Percentiles rank a stretch among this genome's conserved stretches.
These are phyloP conservation scores for Oncorhynchus keta DNA, from an alignment of 2,113 vertebrate genomes.

Conservation along the genomic window DNA sequence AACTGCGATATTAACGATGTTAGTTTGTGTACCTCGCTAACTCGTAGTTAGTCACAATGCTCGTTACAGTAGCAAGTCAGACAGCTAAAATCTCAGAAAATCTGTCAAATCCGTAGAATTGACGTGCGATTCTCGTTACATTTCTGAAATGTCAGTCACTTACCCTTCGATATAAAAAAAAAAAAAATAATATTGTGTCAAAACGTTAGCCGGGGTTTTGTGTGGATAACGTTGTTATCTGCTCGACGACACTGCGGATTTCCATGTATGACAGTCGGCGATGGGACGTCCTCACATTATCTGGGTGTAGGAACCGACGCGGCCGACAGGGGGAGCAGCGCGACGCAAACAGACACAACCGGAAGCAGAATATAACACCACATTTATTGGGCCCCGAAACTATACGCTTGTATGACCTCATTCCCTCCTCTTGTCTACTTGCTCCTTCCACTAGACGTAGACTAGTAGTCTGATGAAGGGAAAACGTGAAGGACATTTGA, in stretches of 20 bases:
- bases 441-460: not conserved
- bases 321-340: not conserved
- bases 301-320: not conserved
- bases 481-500: not conserved
- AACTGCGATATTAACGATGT: not conserved
- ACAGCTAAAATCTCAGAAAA: not conserved
- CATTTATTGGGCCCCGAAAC: not conserved
- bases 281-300: not conserved
- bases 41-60: not conserved
- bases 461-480: not conserved
- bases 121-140: not conserved
- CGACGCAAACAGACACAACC: not conserved
- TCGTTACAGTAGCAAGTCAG: no score
- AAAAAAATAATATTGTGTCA: not conserved
- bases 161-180: not conserved
- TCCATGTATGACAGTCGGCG: not conserved
- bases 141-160: not conserved
- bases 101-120: not conserved
- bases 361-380: not conserved
- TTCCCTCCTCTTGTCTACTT: not conserved
- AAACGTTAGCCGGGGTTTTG: not conserved
- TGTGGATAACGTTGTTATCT: not conserved
- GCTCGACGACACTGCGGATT: not conserved
- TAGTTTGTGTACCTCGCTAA: not conserved
- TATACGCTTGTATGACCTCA: not conserved